A percentile compares a stretch with the other conserved stretches of the same genome.
phyloP scores from a whole-genome alignment of 2,888 invertebrate species.

The Drosophila conformis region DNA sequence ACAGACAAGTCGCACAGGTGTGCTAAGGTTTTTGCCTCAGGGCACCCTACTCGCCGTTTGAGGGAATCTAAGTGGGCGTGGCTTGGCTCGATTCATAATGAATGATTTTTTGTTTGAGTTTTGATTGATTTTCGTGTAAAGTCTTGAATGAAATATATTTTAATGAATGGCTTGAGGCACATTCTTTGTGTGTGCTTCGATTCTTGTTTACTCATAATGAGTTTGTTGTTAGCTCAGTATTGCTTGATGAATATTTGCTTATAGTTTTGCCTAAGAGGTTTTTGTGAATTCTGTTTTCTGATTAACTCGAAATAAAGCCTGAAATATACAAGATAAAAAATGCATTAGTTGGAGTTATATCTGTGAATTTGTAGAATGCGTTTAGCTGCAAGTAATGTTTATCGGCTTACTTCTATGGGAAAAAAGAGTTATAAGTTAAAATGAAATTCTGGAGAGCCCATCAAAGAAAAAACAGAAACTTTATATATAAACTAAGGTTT shows the following conservation, averaged over 20 bases:
- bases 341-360: neutral
- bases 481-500: neutral
- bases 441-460: neutral
- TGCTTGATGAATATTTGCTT: constrained; percentile 13
- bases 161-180: neutral
- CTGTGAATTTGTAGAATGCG: neutral
- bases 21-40: constrained; percentile 20
- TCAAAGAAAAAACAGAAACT: fast-evolving
- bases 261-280: constrained; percentile 7
- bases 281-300: too few species aligned
- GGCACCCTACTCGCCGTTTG: neutral
- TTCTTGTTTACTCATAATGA: constrained; percentile 38
- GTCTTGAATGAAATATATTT: constrained; percentile 32
- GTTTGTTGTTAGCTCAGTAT: neutral
- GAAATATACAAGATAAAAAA: neutral
- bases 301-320: neutral
- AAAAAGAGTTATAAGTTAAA: neutral
- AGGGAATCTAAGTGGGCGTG: constrained; percentile 22
- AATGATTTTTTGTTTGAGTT: constrained; percentile 35
- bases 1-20: constrained; percentile 39
- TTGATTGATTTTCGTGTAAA: constrained; percentile 49
- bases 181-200: neutral
- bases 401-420: neutral
- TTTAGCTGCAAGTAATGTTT: neutral
- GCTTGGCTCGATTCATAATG: constrained; percentile 15